Conservation (phyloP, 2,797 vertebrate species). For the Neoniphon sammara region DNA sequence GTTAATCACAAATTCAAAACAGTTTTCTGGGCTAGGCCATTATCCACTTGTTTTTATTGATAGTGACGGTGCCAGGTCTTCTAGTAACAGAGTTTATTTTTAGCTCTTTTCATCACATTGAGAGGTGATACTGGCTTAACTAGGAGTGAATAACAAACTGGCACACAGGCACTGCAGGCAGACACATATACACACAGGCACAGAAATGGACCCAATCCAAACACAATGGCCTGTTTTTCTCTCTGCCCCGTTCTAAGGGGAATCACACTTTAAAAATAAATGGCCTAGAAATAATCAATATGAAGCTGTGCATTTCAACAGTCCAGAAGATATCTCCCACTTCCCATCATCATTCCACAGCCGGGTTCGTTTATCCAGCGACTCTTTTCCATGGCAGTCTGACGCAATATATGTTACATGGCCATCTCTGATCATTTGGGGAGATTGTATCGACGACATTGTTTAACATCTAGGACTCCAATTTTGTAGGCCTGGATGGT, state of each 20-base stretch:
- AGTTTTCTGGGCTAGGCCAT: not conserved
- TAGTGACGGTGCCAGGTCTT: slow-evolving; percentile 12
- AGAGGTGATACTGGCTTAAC: slow-evolving; percentile 46
- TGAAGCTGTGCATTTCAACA: slow-evolving; percentile 52
- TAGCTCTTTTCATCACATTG: slow-evolving; percentile 38
- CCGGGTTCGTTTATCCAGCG: slow-evolving; percentile 4
- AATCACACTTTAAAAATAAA: slow-evolving; percentile 74
- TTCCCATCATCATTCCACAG: slow-evolving; percentile 15
- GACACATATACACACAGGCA: slow-evolving; percentile 22
- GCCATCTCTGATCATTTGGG: not conserved
- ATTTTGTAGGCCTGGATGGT: not conserved
- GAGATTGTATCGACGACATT: not conserved
- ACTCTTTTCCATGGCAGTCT: slow-evolving; percentile 3
- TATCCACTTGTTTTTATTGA: slow-evolving; percentile 30
- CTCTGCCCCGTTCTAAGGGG: slow-evolving; percentile 48
- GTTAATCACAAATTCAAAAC: not conserved
- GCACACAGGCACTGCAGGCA: slow-evolving; percentile 28
- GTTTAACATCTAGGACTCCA: not conserved
- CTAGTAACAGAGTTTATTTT: slow-evolving; percentile 39
- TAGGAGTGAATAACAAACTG: slow-evolving; percentile 33
- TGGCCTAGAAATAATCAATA: slow-evolving; percentile 76
- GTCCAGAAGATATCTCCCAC: slow-evolving; percentile 44
- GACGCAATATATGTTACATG: not conserved
- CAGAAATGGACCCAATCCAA: slow-evolving; percentile 60
- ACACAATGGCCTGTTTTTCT: slow-evolving; percentile 72